Conservation (phyloP, 1,140 invertebrate genomes). For the Grapholita molesta region DNA sequence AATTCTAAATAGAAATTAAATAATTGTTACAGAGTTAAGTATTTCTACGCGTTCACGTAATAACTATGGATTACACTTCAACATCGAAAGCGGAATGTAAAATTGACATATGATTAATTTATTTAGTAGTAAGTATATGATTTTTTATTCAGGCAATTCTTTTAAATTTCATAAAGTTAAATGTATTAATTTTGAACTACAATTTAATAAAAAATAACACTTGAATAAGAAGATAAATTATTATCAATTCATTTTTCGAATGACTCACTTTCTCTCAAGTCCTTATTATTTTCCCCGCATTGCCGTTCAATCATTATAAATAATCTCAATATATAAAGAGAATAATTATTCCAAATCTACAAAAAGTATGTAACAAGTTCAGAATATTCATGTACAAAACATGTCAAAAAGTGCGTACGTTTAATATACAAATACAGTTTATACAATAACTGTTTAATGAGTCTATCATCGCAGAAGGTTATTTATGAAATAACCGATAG, state of each 20-base stretch:
- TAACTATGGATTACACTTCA: constrained; percentile 27
- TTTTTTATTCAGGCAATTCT: neutral
- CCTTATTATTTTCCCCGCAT: neutral
- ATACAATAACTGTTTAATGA: constrained; percentile 5
- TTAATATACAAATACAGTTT: constrained; percentile 15
- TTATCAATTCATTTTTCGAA: neutral
- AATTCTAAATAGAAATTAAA: constrained; percentile 16
- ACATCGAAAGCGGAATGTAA: constrained; percentile 60
- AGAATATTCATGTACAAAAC: constrained; percentile 8
- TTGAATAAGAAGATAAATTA: neutral
- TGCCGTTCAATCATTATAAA: constrained; percentile 7
- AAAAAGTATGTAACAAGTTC: constrained; percentile 8
- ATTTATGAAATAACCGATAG: constrained; percentile 19
- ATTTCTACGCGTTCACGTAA: constrained; percentile 23
- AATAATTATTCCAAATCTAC: constrained; percentile 1
- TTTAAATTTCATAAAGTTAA: too few relatives aligned
- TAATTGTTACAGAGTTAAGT: constrained; percentile 8
- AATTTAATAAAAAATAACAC: neutral
- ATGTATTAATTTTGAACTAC: constrained; percentile 2
- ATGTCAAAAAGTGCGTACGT: constrained; percentile 14
- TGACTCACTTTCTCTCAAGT: neutral
- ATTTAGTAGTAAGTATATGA: neutral
- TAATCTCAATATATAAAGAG: constrained; percentile 8
- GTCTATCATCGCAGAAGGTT: constrained; percentile 8
- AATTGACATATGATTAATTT: constrained; percentile 36